phyloP scores from a whole-genome alignment of 2,797 vertebrate species.

The Premnoplex brunnescens region DNA sequence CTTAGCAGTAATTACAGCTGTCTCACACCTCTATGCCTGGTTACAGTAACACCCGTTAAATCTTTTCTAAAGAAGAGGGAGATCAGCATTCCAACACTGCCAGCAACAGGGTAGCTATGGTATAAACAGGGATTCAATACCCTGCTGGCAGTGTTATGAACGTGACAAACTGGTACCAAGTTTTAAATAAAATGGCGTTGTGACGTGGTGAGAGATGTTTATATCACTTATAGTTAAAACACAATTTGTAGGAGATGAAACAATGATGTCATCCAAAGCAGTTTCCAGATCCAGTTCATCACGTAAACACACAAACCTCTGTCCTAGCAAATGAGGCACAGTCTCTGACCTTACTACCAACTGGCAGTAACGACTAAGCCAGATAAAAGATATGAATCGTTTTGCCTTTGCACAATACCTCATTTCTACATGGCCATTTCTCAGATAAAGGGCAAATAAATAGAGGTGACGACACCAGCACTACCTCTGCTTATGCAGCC shows the following conservation, averaged over 20 bases:
- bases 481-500: background rate
- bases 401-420: background rate
- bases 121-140: background rate
- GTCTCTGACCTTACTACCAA: background rate
- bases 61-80: background rate
- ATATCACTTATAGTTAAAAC: background rate
- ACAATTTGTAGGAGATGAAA: background rate
- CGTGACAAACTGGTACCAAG: background rate
- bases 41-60: background rate
- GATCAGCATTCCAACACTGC: background rate
- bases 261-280: background rate
- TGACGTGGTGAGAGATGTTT: background rate
- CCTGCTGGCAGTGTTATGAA: background rate
- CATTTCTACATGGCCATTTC: background rate
- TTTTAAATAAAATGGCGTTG: background rate
- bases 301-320: background rate
- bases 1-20: background rate
- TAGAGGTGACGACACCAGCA: background rate
- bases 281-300: background rate
- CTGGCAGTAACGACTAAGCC: background rate
- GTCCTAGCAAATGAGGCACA: background rate
- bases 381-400: background rate
- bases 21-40: background rate
- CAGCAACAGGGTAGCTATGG: background rate
- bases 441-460: background rate